Conservation (phyloP, 1,140 invertebrate genomes). For the Phenacoccus solenopsis region DNA sequence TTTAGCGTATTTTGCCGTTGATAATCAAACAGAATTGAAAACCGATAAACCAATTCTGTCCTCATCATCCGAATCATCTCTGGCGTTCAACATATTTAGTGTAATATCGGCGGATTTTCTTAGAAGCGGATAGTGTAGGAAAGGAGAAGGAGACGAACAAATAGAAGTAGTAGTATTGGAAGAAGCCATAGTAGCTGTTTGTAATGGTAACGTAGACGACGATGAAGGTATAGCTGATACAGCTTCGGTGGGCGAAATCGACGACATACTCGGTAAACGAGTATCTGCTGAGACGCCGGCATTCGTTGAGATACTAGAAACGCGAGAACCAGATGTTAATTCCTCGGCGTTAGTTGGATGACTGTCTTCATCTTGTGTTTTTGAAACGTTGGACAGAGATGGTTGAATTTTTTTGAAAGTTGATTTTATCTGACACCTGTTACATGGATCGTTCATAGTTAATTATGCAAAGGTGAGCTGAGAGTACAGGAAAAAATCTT, state of each 20-base stretch:
- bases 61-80: not conserved
- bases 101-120: conserved; percentile 9
- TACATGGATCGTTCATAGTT: too few species aligned
- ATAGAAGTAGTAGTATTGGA: not conserved
- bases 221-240: not conserved
- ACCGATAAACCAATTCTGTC: not conserved
- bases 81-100: not conserved
- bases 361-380: not conserved
- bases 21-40: not conserved
- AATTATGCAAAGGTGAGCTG: too few species aligned
- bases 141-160: not conserved
- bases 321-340: not conserved
- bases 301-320: not conserved
- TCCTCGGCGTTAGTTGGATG: not conserved
- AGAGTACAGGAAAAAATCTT: too few species aligned
- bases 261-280: not conserved
- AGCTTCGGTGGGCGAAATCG: not conserved
- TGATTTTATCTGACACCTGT: conserved; percentile 4
- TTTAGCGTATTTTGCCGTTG: not conserved
- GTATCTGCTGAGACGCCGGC: not conserved
- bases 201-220: not conserved
- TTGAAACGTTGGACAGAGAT: not conserved
- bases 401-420: not conserved
- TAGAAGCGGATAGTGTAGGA: not conserved
- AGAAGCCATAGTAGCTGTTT: not conserved